Conservation (phyloP, 1,140 invertebrate genomes). For the Plodia interpunctella region DNA sequence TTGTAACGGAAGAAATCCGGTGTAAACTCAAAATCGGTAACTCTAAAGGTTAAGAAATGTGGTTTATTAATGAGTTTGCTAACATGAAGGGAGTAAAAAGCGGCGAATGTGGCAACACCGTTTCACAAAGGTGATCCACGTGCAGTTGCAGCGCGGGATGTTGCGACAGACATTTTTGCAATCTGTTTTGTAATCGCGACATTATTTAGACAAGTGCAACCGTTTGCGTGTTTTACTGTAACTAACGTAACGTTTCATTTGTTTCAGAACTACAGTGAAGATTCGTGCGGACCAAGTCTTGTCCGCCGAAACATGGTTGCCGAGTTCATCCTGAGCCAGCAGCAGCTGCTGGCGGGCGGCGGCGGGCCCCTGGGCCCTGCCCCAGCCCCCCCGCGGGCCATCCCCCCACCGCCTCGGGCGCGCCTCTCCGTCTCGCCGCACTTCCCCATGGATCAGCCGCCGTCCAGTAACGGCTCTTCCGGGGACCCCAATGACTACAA, state of each 20-base stretch:
- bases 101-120: constrained; percentile 51
- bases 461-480: constrained; percentile 58
- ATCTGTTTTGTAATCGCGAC: constrained; percentile 50
- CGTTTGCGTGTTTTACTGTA: constrained; percentile 30
- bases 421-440: constrained; percentile 66
- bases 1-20: constrained; percentile 49
- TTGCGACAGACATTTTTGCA: constrained; percentile 67
- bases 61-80: constrained; percentile 52
- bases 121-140: constrained; percentile 67
- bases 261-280: constrained; percentile 70
- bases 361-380: constrained; percentile 47
- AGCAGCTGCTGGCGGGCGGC: constrained; percentile 76
- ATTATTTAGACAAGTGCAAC: constrained; percentile 49
- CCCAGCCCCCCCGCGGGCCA: constrained; percentile 42
- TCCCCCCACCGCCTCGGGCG: constrained; percentile 49
- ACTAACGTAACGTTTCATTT: constrained; percentile 56
- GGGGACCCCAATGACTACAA: constrained; percentile 65
- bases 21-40: constrained; percentile 39
- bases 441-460: constrained; percentile 56
- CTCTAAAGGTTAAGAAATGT: constrained; percentile 48
- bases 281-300: constrained; percentile 68
- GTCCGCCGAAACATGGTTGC: constrained; percentile 89
- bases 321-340: constrained; percentile 87
- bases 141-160: constrained; percentile 50
- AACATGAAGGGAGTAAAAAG: constrained; percentile 57